Percentiles rank a stretch among this genome's conserved stretches.
phyloP scores from a whole-genome alignment of 2,888 invertebrate species.

The Ophioninae sp. region DNA sequence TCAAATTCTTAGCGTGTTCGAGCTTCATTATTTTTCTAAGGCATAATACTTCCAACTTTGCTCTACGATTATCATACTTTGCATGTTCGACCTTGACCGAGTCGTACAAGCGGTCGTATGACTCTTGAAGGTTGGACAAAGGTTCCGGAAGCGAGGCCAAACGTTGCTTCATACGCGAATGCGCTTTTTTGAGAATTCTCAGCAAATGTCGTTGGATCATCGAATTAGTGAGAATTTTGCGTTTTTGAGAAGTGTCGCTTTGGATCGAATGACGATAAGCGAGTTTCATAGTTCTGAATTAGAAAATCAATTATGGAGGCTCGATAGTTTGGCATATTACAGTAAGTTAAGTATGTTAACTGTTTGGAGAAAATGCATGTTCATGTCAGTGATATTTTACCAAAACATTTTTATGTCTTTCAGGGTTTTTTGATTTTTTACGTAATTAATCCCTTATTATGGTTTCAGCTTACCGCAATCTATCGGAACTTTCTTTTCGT shows the following conservation, averaged over 20 bases:
- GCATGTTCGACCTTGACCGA: slow-evolving; percentile 11
- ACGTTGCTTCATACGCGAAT: slow-evolving; percentile 40
- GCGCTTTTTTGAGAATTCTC: slow-evolving; percentile 58
- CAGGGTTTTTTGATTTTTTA: neutral
- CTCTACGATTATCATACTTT: slow-evolving; percentile 39
- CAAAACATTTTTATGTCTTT: too few relatives aligned
- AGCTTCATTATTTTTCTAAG: slow-evolving; percentile 68
- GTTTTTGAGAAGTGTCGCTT: slow-evolving; percentile 23
- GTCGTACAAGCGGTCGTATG: slow-evolving; percentile 53
- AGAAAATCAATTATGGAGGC: neutral
- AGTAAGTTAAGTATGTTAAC: neutral
- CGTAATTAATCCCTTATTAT: neutral
- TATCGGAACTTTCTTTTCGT: slow-evolving; percentile 47
- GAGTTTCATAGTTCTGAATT: slow-evolving; percentile 30
- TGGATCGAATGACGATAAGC: slow-evolving; percentile 35
- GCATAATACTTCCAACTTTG: slow-evolving; percentile 66
- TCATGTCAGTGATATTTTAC: neutral
- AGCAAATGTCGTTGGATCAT: slow-evolving; percentile 67
- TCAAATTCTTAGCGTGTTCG: slow-evolving; percentile 52
- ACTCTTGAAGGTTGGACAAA: slow-evolving; percentile 38
- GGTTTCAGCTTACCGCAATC: slow-evolving; percentile 60
- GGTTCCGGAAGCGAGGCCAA: slow-evolving; percentile 45
- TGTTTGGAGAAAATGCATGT: too few relatives aligned
- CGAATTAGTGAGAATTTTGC: slow-evolving; percentile 54
- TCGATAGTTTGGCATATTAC: neutral